Base-by-base conservation (phyloP, 1,140 invertebrate species). In the Apis laboriosa region DNA sequence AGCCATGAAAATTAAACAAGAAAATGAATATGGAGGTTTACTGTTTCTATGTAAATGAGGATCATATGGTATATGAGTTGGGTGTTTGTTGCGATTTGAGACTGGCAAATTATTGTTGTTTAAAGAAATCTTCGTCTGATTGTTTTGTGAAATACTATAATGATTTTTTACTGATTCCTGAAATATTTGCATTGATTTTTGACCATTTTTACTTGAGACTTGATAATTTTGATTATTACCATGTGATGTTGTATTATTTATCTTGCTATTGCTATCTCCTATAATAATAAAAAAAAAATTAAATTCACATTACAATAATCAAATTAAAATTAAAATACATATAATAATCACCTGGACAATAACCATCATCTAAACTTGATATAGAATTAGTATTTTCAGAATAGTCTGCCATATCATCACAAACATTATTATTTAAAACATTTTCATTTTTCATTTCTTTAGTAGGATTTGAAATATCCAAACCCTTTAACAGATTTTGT, bases 1-100 rank as follows among this genome's bases (percentile, higher is more conserved):
- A 28, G 98, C 98, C 98, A 99, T 99, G 94, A 99, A 99, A 89
- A 99, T 99, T 58, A 99, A 96, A 93, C 98, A 99, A 84, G 97
- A 98, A 93, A 98, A 99, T 55, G 98, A 99, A 93, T 98, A 99
- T 49, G 98, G 98, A 61, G 98, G 98, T 93, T 99, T 99, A 86
- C 96, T 97, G 90, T 97, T 96, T 72, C 96, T 96, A 93, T 98
- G 97, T 84, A 98, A 95, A 92, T 97, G 93, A 78, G 96, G 96
- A 95, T 97, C 96, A 86, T 97, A 97, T 86, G 96, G 96, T 94
- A 96, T 95, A 92, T 97, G 96, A 86, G 96, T 96, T 68, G 96
- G 96, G 93, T 97, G 96, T 91, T 96, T 96, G 89, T 96, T 95
- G 81, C 94, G 94, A 91, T 94, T 93, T 63, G 92, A 90, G 63